Percentiles rank a stretch among this genome's conserved stretches.
These are phyloP conservation scores for Scomber japonicus DNA, from an alignment of 2,113 vertebrate species.

Conservation along the genomic window DNA sequence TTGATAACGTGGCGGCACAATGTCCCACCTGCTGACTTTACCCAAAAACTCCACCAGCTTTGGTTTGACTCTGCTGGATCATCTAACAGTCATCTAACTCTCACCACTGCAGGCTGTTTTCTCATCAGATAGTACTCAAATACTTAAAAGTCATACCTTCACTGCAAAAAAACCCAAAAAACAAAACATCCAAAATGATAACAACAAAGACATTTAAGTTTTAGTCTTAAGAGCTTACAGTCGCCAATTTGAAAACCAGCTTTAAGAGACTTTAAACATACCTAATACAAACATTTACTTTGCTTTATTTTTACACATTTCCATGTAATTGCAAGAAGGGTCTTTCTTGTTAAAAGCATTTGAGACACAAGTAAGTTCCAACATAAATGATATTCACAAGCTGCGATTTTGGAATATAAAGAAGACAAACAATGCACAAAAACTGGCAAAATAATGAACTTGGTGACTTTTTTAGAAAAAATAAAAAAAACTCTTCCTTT, in stretches of 20 bases:
- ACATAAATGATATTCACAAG: not conserved
- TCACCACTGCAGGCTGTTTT: conserved; percentile 1
- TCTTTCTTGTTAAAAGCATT: not conserved
- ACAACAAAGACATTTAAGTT: too few species aligned
- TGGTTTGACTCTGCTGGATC: conserved; percentile 30
- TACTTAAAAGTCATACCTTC: not conserved
- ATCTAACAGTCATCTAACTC: conserved; percentile 16
- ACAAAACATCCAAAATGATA: too few species aligned
- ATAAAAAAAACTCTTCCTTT: too few species aligned
- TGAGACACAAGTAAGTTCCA: not conserved
- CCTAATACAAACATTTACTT: not conserved
- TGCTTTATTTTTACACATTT: not conserved
- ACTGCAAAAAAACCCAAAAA: not conserved
- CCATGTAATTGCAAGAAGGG: not conserved
- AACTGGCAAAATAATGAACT: not conserved
- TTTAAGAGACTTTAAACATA: not conserved
- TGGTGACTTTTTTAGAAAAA: not conserved
- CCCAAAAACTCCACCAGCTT: conserved; percentile 54
- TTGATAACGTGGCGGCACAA: conserved; percentile 83
- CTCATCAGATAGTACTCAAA: not conserved
- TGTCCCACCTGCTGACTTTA: conserved; percentile 81
- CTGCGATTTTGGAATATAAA: not conserved
- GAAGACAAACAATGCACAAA: not conserved
- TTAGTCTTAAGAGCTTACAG: too few species aligned
- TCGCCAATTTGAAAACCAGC: not conserved